These are phyloP conservation scores for Molothrus aeneus DNA, from an alignment of 2,797 vertebrate species.

Conservation along the genomic window DNA sequence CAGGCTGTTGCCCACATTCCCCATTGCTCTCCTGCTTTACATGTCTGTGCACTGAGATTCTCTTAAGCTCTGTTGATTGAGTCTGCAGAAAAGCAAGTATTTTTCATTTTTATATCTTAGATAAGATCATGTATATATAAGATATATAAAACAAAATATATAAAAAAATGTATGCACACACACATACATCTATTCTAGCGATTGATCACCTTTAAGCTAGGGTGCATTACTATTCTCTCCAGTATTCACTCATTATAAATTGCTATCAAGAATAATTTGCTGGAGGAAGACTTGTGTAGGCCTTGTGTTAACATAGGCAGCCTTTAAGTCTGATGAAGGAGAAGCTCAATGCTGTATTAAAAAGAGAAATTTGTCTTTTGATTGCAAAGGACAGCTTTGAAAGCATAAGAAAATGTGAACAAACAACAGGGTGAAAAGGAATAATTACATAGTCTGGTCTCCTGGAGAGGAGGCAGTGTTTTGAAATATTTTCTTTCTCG, in stretches of 20 bases:
- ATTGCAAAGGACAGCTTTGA: neutral
- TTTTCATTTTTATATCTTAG: neutral
- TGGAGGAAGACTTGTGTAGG: neutral
- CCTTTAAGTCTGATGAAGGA: neutral
- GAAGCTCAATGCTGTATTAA: neutral
- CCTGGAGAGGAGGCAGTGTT: neutral
- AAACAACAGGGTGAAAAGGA: neutral
- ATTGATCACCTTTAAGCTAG: neutral
- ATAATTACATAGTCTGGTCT: neutral
- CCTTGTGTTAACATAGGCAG: neutral
- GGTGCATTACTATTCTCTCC: neutral
- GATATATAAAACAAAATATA: neutral
- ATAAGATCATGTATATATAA: neutral
- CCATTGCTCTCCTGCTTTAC: neutral
- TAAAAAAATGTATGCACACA: neutral
- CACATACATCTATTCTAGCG: neutral
- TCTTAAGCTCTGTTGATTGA: neutral
- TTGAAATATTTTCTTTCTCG: neutral
- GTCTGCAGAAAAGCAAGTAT: neutral
- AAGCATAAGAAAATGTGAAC: slow-evolving; percentile 6
- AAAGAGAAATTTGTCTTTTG: slow-evolving; percentile 1
- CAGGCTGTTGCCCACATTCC: neutral
- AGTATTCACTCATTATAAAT: neutral
- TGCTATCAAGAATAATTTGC: neutral
- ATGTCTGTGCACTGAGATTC: neutral